Evolutionary conservation across 2,113 vertebrate genomes (phyloP), one percentile per base, ranked within the genome.

Genomic region (Acanthisitta chloris): DNA sequence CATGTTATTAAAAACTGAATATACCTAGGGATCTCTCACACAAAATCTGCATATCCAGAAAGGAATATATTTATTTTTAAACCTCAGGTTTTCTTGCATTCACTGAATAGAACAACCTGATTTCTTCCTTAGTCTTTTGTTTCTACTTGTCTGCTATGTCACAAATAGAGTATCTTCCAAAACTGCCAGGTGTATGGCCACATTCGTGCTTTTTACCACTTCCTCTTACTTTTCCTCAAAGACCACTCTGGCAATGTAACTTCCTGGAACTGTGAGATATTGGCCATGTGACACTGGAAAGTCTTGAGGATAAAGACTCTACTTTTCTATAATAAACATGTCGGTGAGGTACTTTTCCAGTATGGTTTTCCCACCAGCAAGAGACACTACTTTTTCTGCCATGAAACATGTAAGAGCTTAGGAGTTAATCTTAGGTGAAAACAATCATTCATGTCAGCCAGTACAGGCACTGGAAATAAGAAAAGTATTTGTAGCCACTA

Each of bases 1-100:
- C 4, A 57, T 92, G 80, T 94, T 91, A 93, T 88, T 93, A 83
- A 95, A 95, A 81, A 24, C 52, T 81, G 77, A 57, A 88, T 90
- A 49, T 74, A 90, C 40, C 54, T 88, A 70, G 25, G 49, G 17
- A 59, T 92, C 17, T 52, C 51, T 66, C 79, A 88, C 74, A 43
- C 23, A 90, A n/a, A 45, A 21, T 88, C 34, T 92, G 38, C 46
- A 42, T 92, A 12, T 48, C 51, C 72, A 74, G 28, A 28, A 80
- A 55, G 36, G 34, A 51, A 69, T 78, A 42, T 23, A 52, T 25
- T 88, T 90, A 23, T 64, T 96, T 93, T 91, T 88, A 74, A 91
- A 91, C 21, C 23, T 71, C 46, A 45, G 6, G 14, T 74, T 76
- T 62, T 88, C 54, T 80, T 57, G 14, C 33, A 34, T 33, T 77